Evolutionary conservation across 2,888 invertebrate genomes (phyloP).

Genomic region (Folsomia candida): DNA sequence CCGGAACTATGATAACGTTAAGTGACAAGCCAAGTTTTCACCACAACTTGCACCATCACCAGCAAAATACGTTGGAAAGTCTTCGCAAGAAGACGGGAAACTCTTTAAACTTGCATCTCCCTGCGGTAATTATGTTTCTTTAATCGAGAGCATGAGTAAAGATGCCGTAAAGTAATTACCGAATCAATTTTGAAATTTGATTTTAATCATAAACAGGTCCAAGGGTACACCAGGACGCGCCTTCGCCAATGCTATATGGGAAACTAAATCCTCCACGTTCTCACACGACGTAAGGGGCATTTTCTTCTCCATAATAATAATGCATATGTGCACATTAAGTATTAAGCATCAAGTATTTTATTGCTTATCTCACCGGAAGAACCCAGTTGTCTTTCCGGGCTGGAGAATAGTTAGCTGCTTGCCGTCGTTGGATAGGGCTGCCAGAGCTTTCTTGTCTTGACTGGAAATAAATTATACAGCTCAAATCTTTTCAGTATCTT

Average conservation of each 20-base stretch:
- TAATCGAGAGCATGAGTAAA: no score
- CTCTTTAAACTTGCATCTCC: slow-evolving; percentile 51
- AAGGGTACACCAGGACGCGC: slow-evolving; percentile 48
- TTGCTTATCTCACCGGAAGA: neutral
- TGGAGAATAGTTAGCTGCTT: no score
- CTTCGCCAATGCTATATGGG: slow-evolving; percentile 50
- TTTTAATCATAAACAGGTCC: no score
- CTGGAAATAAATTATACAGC: slow-evolving; percentile 4
- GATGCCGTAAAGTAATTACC: no score
- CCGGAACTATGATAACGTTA: slow-evolving; percentile 49
- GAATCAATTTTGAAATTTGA: no score
- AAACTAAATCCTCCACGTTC: slow-evolving; percentile 50
- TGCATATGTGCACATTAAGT: neutral
- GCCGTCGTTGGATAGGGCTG: no score
- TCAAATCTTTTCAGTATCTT: slow-evolving; percentile 4
- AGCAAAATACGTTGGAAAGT: slow-evolving; percentile 48
- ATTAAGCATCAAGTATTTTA: neutral
- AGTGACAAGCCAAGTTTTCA: slow-evolving; percentile 48
- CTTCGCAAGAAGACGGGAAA: slow-evolving; percentile 49
- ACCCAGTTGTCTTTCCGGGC: neutral
- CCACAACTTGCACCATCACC: slow-evolving; percentile 46
- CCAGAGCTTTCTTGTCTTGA: neutral
- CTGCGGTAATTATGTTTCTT: no score
- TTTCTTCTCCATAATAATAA: neutral
- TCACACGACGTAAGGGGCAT: slow-evolving; percentile 48